These are phyloP conservation scores for Kryphioiulus occultus DNA, from an alignment of 2,888 invertebrate species.

Conservation along the genomic window DNA sequence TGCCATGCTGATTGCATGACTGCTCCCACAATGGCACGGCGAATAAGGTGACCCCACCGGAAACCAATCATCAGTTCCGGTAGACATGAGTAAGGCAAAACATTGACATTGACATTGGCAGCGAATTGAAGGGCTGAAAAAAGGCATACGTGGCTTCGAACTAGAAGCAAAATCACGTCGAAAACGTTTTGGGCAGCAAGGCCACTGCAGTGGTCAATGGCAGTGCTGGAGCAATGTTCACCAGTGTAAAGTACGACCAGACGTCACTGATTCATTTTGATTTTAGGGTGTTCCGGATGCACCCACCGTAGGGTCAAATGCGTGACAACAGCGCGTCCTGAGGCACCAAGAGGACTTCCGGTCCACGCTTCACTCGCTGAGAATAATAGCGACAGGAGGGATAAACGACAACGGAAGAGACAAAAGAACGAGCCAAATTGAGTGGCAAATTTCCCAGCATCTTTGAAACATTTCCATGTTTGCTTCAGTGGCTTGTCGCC, in stretches of 20 bases:
- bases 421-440: background rate
- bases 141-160: background rate
- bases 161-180: background rate
- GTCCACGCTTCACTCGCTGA: background rate
- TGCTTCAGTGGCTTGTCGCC: background rate
- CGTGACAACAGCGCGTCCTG: background rate
- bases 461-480: background rate
- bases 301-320: background rate
- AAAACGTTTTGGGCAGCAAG: background rate
- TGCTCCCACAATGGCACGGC: background rate
- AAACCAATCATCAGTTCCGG: conserved; percentile 20
- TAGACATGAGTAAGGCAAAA: conserved; percentile 7
- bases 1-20: conserved; percentile 31
- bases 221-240: too few relatives aligned
- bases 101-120: conserved; percentile 11
- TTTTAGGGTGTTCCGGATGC: too few relatives aligned
- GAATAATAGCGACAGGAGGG: background rate
- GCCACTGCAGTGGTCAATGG: background rate
- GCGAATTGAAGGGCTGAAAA: background rate
- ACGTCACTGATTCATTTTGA: too few relatives aligned
- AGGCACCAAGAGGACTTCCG: background rate
- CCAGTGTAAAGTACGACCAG: too few relatives aligned
- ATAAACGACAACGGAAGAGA: background rate
- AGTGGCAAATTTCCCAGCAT: background rate
- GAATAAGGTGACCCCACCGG: conserved; percentile 30